Percentiles rank a stretch among this genome's conserved stretches.
Conservation (phyloP, 1,140 invertebrate genomes). For the Drosophila sproati region DNA sequence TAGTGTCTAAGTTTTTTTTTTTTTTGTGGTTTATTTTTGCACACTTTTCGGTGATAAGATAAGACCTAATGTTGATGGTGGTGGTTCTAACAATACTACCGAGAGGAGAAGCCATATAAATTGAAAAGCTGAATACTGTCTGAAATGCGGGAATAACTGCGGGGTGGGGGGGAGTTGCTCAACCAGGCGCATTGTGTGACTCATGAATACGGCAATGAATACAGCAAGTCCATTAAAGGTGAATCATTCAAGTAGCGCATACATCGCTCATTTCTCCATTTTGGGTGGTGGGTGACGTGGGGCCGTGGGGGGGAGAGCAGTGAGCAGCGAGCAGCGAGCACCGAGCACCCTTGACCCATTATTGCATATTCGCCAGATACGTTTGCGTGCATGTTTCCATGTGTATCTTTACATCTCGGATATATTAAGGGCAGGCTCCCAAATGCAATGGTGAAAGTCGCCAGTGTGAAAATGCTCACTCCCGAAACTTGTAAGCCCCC, state of each 20-base stretch:
- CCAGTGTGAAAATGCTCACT: constrained; percentile 31
- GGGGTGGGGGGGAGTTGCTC: neutral
- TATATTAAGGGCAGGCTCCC: constrained; percentile 44
- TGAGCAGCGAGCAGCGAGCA: too few relatives aligned
- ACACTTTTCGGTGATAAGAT: constrained; percentile 45
- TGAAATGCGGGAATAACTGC: constrained; percentile 1
- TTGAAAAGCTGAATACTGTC: constrained; percentile 3
- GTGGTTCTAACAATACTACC: neutral
- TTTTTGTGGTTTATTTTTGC: constrained; percentile 30
- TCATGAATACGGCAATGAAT: neutral
- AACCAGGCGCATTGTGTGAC: constrained; percentile 3
- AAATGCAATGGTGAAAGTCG: constrained; percentile 35
- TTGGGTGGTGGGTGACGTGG: too few relatives aligned
- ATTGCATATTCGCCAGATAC: constrained; percentile 22
- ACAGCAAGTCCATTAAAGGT: constrained; percentile 38
- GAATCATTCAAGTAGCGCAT: constrained; percentile 27
- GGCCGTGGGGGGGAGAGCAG: too few relatives aligned
- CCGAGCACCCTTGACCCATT: constrained; percentile 30
- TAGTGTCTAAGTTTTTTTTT: neutral
- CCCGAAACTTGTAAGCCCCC: constrained; percentile 5
- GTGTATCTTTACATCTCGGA: constrained; percentile 36
- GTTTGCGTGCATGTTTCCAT: neutral
- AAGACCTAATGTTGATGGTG: constrained; percentile 12
- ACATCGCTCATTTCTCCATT: neutral
- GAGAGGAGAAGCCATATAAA: constrained; percentile 31